Conservation (phyloP, 1,140 invertebrate species). For the Zaprionus ornatus region DNA sequence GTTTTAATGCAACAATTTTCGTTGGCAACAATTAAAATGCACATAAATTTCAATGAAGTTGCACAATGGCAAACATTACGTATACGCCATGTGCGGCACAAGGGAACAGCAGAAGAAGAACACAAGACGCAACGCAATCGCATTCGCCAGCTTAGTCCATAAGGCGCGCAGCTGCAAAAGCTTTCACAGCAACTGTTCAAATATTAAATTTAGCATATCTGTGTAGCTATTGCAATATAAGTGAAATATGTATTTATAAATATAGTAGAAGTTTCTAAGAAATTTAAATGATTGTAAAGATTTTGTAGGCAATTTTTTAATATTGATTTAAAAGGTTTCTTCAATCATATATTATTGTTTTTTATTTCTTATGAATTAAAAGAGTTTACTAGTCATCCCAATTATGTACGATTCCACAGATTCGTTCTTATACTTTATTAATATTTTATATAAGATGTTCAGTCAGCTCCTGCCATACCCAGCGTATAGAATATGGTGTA, state of each 20-base stretch:
- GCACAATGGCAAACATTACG: slow-evolving; percentile 48
- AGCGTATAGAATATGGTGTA: not conserved
- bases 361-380: too few relatives aligned
- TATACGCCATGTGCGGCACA: slow-evolving; percentile 23
- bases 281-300: too few relatives aligned
- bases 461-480: too few relatives aligned
- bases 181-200: not conserved
- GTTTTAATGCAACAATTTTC: slow-evolving; percentile 69
- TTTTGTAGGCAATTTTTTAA: too few relatives aligned
- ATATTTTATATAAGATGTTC: too few relatives aligned
- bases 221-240: not conserved
- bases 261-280: too few relatives aligned
- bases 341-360: too few relatives aligned
- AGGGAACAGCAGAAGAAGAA: not conserved
- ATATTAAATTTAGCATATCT: not conserved
- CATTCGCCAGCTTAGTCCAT: slow-evolving; percentile 1
- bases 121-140: not conserved
- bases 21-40: slow-evolving; percentile 77
- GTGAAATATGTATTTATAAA: too few relatives aligned
- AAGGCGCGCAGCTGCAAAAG: slow-evolving; percentile 4
- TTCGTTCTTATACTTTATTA: too few relatives aligned
- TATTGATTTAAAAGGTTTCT: too few relatives aligned
- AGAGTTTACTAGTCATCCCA: too few relatives aligned
- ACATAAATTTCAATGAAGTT: slow-evolving; percentile 69
- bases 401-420: too few relatives aligned